Percentiles rank a stretch among this genome's conserved stretches.
Conservation (phyloP, 1,140 invertebrate species). For the Drosophila cardini region DNA sequence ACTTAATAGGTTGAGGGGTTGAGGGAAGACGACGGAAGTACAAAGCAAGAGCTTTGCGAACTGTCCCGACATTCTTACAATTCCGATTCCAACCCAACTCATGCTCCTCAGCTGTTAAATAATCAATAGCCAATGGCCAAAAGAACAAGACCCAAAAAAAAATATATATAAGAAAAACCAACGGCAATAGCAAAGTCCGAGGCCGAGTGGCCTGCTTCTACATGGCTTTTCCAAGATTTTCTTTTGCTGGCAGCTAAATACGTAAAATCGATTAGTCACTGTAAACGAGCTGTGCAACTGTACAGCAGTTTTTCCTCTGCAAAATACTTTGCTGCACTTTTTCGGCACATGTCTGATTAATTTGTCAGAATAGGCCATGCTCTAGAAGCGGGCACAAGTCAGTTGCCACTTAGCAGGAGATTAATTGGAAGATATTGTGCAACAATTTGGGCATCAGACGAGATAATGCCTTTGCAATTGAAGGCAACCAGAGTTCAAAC, state of each 20-base stretch:
- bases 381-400: neutral
- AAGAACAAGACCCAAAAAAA: constrained; percentile 47
- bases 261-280: constrained; percentile 80
- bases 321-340: neutral
- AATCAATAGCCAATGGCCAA: constrained; percentile 67
- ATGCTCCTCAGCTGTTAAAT: constrained; percentile 48
- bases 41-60: neutral
- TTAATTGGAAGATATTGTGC: neutral
- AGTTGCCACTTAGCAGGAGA: neutral
- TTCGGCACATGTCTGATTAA: constrained; percentile 5
- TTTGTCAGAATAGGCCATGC: neutral
- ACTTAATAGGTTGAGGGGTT: neutral
- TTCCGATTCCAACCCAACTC: constrained; percentile 17
- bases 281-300: constrained; percentile 75
- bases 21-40: neutral
- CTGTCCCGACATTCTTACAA: constrained; percentile 14
- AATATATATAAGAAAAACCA: constrained; percentile 2
- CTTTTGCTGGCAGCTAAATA: constrained; percentile 64
- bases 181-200: constrained; percentile 36
- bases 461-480: no score
- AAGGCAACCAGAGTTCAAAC: no score
- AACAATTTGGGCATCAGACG: neutral
- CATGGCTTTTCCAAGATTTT: constrained; percentile 48
- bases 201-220: constrained; percentile 57
- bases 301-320: constrained; percentile 52